Conservation (phyloP, 2,113 vertebrate genomes). For the Pseudorectes ferrugineus region DNA sequence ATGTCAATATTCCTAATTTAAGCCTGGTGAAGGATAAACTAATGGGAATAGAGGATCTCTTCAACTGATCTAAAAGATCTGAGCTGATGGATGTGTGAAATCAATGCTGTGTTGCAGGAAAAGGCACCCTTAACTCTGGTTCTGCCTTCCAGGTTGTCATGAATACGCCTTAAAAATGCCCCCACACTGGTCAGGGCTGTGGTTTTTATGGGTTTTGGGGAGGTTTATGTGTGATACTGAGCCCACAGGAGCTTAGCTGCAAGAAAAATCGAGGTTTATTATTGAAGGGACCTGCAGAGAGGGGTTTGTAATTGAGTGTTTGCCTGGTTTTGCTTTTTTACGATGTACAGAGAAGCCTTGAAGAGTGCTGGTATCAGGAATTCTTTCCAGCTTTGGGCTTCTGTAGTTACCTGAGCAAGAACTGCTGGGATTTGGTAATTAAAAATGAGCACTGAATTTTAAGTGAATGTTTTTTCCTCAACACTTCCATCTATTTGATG, state of each 20-base stretch:
- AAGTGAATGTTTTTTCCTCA: not conserved
- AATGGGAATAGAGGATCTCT: not conserved
- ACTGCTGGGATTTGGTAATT: not conserved
- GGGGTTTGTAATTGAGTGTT: not conserved
- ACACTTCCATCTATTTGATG: fast-evolving
- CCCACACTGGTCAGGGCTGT: fast-evolving
- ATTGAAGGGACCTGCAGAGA: not conserved
- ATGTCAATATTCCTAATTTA: not conserved
- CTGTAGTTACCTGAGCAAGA: not conserved
- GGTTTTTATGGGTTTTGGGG: fast-evolving
- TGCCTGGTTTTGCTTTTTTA: not conserved
- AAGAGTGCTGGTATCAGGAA: not conserved
- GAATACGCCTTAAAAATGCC: not conserved
- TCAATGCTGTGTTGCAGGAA: not conserved
- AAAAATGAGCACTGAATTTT: not conserved
- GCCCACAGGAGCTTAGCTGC: not conserved
- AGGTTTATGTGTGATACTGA: not conserved
- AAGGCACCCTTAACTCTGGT: not conserved
- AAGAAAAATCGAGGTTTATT: not conserved
- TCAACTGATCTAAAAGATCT: not conserved
- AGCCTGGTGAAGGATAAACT: not conserved
- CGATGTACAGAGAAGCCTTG: not conserved
- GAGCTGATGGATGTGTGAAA: not conserved
- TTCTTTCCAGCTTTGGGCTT: not conserved
- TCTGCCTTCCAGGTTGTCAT: not conserved